Conservation (phyloP, 2,113 vertebrate species). For the Malurus melanocephalus region DNA sequence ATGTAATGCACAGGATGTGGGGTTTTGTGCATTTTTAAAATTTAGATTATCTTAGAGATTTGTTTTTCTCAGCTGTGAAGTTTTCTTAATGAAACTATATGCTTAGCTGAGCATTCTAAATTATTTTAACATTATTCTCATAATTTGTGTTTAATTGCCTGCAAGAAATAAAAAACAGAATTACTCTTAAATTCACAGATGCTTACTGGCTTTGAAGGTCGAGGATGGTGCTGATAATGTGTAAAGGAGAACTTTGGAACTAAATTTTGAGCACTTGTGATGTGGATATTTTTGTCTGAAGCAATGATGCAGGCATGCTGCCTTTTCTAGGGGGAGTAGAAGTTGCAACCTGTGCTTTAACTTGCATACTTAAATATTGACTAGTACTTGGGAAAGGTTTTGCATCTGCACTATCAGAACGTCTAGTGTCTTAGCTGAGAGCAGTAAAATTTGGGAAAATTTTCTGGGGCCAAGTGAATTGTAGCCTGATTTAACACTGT, state of each 20-base stretch:
- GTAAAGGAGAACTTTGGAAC: not conserved
- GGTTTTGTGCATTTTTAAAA: not conserved
- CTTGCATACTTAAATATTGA: not conserved
- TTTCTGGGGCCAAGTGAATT: not conserved
- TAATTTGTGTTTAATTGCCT: not conserved
- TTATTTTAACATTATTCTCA: not conserved
- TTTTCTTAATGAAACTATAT: not conserved
- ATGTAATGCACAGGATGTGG: not conserved
- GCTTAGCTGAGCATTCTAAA: not conserved
- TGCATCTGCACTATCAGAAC: not conserved
- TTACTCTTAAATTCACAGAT: not conserved
- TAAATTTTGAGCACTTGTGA: not conserved
- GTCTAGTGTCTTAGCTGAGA: not conserved
- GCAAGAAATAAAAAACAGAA: not conserved
- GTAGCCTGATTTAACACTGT: not conserved
- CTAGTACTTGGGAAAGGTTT: not conserved
- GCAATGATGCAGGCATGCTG: not conserved
- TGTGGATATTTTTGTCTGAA: not conserved
- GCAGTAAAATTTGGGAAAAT: not conserved
- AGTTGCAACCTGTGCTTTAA: not conserved
- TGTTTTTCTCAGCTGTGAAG: not conserved
- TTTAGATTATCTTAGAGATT: not conserved
- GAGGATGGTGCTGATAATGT: not conserved
- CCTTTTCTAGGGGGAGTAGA: not conserved
- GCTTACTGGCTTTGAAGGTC: not conserved